Base-by-base conservation (phyloP, 1,140 invertebrate species). In the Vollenhovia emeryi region DNA sequence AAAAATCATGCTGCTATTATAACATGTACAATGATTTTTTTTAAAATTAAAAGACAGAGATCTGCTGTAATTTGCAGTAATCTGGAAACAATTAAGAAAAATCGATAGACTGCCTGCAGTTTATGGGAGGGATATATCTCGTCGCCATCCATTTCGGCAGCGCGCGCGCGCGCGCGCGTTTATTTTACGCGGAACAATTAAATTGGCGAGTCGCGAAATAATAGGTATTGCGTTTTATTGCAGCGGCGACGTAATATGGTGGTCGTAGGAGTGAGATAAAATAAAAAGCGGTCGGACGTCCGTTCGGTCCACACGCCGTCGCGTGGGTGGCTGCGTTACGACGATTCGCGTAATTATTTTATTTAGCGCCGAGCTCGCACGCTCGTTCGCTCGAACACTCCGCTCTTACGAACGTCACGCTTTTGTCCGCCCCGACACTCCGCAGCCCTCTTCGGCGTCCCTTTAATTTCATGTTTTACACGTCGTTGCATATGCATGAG, bases 341-440 rank as follows among this genome's bases (percentile, higher is more conserved):
- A 80, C 48, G 43, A 69, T 69, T 80, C 78, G 50, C 78, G 50
- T 80, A 80, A 80, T 80, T 71, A 71, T 69, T 80, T 80, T 45
- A 71, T 80, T 80, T 33, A 71, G 24, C 33, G 36, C 11, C 50
- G 57, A 71, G 50, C 21, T 52, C 43, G 43, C 43, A 73, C 62
- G 64, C 11, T 33, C 18, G 74, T 30, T 27, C 52, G 21, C 48
- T 66, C 50, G 36, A 15, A 55, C 18, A 40, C 24, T 43, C 5
- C 8, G 30, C 40, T 57, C n/a, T 52, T 24, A 21, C n/a, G 21
- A 68, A 24, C 48, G 48, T 66, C 43, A 64, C 40, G 27, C 21
- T 64, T 66, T 78, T 78, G 24, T 78, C 33, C 13, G n/a, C 21
- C 43, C 27, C 24, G n/a, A 45, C 13, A 1, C 15, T n/a, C 6